phyloP scores from a whole-genome alignment of 2,797 vertebrate genomes.

The Rhyacichthys aspro region DNA sequence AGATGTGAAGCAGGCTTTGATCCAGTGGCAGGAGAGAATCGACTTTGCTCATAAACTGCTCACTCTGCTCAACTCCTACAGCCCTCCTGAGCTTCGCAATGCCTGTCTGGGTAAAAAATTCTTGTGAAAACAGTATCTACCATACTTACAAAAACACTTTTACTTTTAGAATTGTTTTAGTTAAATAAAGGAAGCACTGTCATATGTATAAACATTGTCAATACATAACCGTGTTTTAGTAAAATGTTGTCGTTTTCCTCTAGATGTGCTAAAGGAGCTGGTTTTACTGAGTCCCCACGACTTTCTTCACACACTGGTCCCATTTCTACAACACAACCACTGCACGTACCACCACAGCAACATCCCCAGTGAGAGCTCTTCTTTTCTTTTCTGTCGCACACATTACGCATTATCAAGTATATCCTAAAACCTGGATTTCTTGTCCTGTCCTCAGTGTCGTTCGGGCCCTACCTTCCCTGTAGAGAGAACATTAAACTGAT shows the following conservation, averaged over 20 bases:
- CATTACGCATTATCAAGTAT: too few species aligned
- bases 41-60: slow-evolving; percentile 98
- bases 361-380: slow-evolving; percentile 91
- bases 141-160: too few species aligned
- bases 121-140: too few species aligned
- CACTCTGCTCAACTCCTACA: slow-evolving; percentile 97
- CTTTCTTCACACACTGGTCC: slow-evolving; percentile 98
- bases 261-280: slow-evolving; percentile 97
- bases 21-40: slow-evolving; percentile 99
- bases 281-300: slow-evolving; percentile 97
- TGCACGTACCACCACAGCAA: slow-evolving; percentile 99
- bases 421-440: slow-evolving; percentile 2
- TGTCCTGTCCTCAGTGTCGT: slow-evolving; percentile 87
- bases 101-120: slow-evolving; percentile 90
- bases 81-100: slow-evolving; percentile 94
- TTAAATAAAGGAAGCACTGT: background rate
- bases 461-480: slow-evolving; percentile 98
- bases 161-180: too few species aligned
- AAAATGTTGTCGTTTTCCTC: too few species aligned
- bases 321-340: slow-evolving; percentile 99
- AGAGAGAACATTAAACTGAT: slow-evolving; percentile 99
- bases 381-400: too few species aligned
- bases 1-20: slow-evolving; percentile 99
- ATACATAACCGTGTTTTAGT: too few species aligned
- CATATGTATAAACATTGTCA: background rate